Conservation (phyloP, 2,888 invertebrate genomes). For the Uloborus plumipes region DNA sequence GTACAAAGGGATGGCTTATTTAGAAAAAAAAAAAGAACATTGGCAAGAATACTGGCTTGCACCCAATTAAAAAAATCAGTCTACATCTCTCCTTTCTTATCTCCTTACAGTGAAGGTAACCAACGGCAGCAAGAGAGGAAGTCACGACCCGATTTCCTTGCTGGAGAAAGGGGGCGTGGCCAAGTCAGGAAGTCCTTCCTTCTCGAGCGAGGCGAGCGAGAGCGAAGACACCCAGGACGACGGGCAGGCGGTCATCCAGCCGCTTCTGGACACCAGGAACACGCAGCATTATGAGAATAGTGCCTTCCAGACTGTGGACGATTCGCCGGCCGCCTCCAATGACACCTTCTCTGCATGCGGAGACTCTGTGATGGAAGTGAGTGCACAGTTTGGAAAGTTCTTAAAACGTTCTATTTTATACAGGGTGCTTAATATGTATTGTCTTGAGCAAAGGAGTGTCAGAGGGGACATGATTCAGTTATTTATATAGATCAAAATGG, state of each 20-base stretch:
- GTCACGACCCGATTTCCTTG: slow-evolving; percentile 67
- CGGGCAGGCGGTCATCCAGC: slow-evolving; percentile 50
- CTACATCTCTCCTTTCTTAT: background rate
- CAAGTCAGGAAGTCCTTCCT: slow-evolving; percentile 66
- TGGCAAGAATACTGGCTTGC: too few species aligned
- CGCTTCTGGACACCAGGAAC: slow-evolving; percentile 42
- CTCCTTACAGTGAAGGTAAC: slow-evolving; percentile 34
- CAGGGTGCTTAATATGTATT: too few species aligned
- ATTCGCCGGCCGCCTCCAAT: slow-evolving; percentile 66
- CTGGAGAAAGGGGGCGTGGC: slow-evolving; percentile 68
- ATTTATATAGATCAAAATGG: too few species aligned
- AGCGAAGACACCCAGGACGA: slow-evolving; percentile 65
- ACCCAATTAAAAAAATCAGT: too few species aligned
- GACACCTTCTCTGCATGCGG: slow-evolving; percentile 64
- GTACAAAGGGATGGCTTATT: too few species aligned
- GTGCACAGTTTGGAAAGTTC: background rate
- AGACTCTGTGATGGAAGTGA: slow-evolving; percentile 66
- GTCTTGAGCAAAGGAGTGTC: too few species aligned
- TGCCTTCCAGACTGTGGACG: slow-evolving; percentile 66
- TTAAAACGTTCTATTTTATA: too few species aligned
- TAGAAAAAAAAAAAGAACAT: too few species aligned
- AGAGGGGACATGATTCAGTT: too few species aligned
- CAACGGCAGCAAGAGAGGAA: slow-evolving; percentile 44
- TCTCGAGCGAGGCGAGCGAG: slow-evolving; percentile 67
- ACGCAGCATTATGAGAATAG: slow-evolving; percentile 66